Base-by-base conservation (phyloP, 64 coral and sea anemone species). In the Stylophora pistillata region DNA sequence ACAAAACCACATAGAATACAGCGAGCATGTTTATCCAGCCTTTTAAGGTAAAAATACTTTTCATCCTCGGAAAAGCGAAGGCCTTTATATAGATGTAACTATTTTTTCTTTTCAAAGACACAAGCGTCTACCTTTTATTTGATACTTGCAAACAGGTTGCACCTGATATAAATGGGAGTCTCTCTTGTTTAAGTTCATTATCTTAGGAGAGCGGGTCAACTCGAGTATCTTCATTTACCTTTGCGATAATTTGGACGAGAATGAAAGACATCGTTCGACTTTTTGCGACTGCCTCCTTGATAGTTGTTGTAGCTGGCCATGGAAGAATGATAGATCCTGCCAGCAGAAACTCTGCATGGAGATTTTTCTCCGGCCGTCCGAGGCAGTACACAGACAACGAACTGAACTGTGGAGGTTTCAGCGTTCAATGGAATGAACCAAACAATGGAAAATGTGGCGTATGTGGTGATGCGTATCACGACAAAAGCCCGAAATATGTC, bases 381-480 rank as follows among this genome's bases (percentile, higher is more conserved):
- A 18, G 10, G 32, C 82, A 94, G 7, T 95, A 61, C 62, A 89
- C 55, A 15, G 90, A 95, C 52, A 97, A 93, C 52, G 70, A 90
- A 70, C 56, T 90, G 47, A 90, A 93, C 75, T 93, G 91, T 23
- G 91, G 91, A 30, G 91, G 91, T 12, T 80, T 79, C 15, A 68
- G 29, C 10, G 72, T 72, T 10, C 94, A 96, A 16, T 96, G 94
- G 94, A 57, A 54, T 6, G 72, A 14, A 10, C 37, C 37, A 4
- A 85, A 89, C 72, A 76, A 86, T 1, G 94, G 94, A 9, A 78
- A 68, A 58, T 96, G 94, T 53, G 94, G 94, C 2, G 90, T 96
- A 1, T 96, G 94, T 59, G 94, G 94, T 10, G 94, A 96, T 54
- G 72, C 72, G 0, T 96, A 92, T 72, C 41, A 84, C 5, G 73